Percentiles rank a stretch among this genome's conserved stretches.
These are phyloP conservation scores for Sarcophaga carnaria DNA, from an alignment of 2,888 invertebrate genomes.

Conservation along the genomic window DNA sequence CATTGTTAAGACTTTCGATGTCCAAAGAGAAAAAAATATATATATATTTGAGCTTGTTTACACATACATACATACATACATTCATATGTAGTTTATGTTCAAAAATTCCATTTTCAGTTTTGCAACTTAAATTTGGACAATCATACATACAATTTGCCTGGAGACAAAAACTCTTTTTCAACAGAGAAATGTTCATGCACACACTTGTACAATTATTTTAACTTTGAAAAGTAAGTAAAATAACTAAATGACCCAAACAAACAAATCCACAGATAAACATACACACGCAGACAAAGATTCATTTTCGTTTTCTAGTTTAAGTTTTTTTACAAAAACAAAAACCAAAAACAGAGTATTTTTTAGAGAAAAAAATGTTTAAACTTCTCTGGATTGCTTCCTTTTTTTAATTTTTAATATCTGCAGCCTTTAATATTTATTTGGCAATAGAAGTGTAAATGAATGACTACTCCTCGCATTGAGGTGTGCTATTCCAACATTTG, in stretches of 20 bases:
- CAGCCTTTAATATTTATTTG: no score
- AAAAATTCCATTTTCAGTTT: slow-evolving; percentile 35
- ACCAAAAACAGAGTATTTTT: no score
- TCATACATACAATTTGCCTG: slow-evolving; percentile 63
- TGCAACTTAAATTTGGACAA: background rate
- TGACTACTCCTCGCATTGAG: no score
- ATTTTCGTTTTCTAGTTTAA: background rate
- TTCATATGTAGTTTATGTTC: slow-evolving; percentile 36
- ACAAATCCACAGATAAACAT: slow-evolving; percentile 13
- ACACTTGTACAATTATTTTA: slow-evolving; percentile 13
- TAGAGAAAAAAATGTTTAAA: no score
- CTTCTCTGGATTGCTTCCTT: no score
- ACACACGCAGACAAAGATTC: background rate
- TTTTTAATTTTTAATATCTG: no score
- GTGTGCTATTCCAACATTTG: no score
- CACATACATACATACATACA: background rate
- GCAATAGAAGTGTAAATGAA: no score
- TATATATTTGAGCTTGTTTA: no score
- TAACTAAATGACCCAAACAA: slow-evolving; percentile 54
- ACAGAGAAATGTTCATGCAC: background rate
- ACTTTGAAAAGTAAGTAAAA: slow-evolving; percentile 22
- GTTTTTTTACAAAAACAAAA: background rate
- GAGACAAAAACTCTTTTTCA: slow-evolving; percentile 6
- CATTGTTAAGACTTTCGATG: no score
- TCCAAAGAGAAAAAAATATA: no score